phyloP scores from a whole-genome alignment of 1,140 invertebrate species.

The Caenorhabditis brenneri region DNA sequence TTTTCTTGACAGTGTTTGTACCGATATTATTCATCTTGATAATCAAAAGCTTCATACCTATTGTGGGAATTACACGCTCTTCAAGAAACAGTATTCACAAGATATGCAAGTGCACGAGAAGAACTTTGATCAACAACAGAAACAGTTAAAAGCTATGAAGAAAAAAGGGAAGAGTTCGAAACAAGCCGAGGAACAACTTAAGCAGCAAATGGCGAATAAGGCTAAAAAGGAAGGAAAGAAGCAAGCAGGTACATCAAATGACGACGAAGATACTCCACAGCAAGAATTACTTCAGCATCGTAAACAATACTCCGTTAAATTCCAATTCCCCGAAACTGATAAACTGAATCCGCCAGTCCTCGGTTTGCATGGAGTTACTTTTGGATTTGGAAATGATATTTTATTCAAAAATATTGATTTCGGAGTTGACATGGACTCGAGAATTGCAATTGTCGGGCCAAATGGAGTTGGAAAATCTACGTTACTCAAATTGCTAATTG shows the following conservation, averaged over 20 bases:
- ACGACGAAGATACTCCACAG: conserved; percentile 77
- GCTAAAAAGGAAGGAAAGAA: conserved; percentile 64
- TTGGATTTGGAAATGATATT: conserved; percentile 76
- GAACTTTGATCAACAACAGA: conserved; percentile 97
- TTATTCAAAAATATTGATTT: conserved; percentile 88
- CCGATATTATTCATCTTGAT: conserved; percentile 96
- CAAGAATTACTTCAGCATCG: conserved; percentile 84
- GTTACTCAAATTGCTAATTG: conserved; percentile 85
- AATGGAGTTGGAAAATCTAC: conserved; percentile 92
- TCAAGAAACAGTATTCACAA: conserved; percentile 97
- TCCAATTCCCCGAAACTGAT: conserved; percentile 91
- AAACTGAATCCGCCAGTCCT: conserved; percentile 92
- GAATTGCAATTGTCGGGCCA: conserved; percentile 77
- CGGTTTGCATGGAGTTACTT: conserved; percentile 78
- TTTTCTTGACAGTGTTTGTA: conserved; percentile 98
- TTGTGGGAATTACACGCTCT: conserved; percentile 90
- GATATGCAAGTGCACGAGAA: conserved; percentile 92
- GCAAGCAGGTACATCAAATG: conserved; percentile 67
- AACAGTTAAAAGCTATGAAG: conserved; percentile 89
- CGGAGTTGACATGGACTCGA: conserved; percentile 88
- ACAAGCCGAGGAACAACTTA: conserved; percentile 79
- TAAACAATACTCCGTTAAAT: conserved; percentile 93
- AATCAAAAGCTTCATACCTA: conserved; percentile 93
- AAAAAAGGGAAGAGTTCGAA: conserved; percentile 91
- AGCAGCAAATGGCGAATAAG: conserved; percentile 85